Base-by-base conservation (phyloP, 2,888 invertebrate genomes). In the Plagodis dolabraria region DNA sequence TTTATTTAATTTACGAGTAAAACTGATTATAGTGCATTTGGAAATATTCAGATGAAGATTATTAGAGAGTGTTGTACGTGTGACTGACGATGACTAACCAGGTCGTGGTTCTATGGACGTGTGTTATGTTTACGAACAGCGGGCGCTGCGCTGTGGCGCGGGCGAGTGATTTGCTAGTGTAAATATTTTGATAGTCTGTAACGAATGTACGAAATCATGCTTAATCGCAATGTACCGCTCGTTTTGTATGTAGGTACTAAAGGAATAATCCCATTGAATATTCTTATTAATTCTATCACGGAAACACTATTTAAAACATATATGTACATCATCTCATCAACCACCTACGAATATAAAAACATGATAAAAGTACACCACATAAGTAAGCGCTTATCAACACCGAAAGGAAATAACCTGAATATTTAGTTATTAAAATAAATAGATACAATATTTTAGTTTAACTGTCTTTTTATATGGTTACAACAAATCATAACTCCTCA, bases 131-230 rank as follows among this genome's bases (percentile, higher is more conserved):
- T 22, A 22, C 22, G 22, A 22, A 22, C 22, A 22, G 22, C 22
- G 22, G 49, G n/a, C n/a, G n/a, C n/a, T n/a, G n/a, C 48, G 55
- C 42, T 45, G 35, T 42, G 22, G 53, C 49, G 48, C 22, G 9
- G 42, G 44, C 56, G 44, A 45, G 60, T 63, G 57, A 58, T 54
- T 43, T 56, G 59, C 47, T 63, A 60, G 54, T 72, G 71, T 76
- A 73, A 77, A 76, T 77, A 76, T 75, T 74, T 58, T 58, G 65
- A 48, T 65, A 63, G 64, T 57, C 63, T 54, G 60, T 70, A 67
- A 67, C 60, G 54, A 63, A 57, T 55, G 61, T 64, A 53, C 51
- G 57, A 34, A 59, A 52, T 57, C 47, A 56, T 60, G 64, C 62
- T 69, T 22, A 63, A 67, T 62, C 51, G 47, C 63, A 48, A 61